phyloP scores from a whole-genome alignment of 2,113 vertebrate species.

The Psammodynastes pulverulentus region DNA sequence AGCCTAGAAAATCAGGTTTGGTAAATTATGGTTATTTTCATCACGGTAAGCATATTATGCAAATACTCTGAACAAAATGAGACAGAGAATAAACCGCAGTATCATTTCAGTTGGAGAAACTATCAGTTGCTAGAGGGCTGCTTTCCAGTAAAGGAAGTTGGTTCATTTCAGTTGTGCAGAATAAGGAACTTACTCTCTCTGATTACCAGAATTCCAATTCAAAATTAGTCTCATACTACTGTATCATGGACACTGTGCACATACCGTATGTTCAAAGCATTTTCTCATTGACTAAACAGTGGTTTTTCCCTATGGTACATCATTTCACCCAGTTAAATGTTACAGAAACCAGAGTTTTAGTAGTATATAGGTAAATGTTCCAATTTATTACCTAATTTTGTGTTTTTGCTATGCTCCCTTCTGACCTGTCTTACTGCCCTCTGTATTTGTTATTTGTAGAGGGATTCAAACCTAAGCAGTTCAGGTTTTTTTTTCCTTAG shows the following conservation, averaged over 20 bases:
- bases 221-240: not conserved
- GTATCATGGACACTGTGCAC: not conserved
- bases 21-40: not conserved
- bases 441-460: not conserved
- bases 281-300: not conserved
- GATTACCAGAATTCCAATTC: not conserved
- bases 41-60: not conserved
- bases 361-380: not conserved
- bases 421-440: not conserved
- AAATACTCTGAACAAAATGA: not conserved
- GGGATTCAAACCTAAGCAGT: not conserved
- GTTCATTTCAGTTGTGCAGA: not conserved
- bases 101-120: not conserved
- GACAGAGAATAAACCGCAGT: not conserved
- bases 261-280: not conserved
- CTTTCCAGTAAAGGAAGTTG: not conserved
- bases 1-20: not conserved
- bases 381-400: not conserved
- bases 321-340: not conserved
- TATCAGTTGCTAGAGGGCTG: not conserved
- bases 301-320: not conserved
- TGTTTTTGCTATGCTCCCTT: not conserved
- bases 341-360: not conserved
- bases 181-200: not conserved
- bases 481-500: constrained; percentile 61